Base-by-base conservation (phyloP, 2,888 invertebrate species). In the Tenthredo amoena region DNA sequence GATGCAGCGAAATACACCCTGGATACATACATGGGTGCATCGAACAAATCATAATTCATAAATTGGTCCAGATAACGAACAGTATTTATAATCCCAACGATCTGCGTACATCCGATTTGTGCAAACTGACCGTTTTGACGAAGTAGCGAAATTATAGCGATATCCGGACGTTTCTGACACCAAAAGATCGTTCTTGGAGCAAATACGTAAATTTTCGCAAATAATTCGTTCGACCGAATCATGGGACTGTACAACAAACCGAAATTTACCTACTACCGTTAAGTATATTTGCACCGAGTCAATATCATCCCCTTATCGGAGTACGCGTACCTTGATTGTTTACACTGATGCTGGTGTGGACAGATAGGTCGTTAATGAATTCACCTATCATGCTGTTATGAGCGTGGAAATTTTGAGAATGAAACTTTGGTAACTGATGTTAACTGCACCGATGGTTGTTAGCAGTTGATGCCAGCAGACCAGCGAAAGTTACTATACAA, bases 341-440 rank as follows among this genome's bases (percentile, higher is more conserved):
- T 58, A 79, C 79, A 31, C n/a, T 55, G 79, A 79, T 50, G 55
- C 77, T 50, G 50, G 31, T 55, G 31, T 55, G 50, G 77, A 77
- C 77, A 31, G 77, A 55, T 79, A 58, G 79, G 55, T 47, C 55
- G 55, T 34, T 79, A 79, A 79, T 79, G 79, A 55, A 79, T 79
- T 79, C 79, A 55, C 21, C 34, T 34, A 79, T 47, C n/a, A 58
- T 31, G 55, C 34, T 58, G 58, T 79, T 79, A 79, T 18, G 31
- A 10, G 31, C 34, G 4, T 79, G 55, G 58, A 79, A 26, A 55
- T 79, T 55, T 34, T 47, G 31, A 55, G 58, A 58, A 26, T 4
- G 62, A 79, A n/a, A 58, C 79, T 55, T 58, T 21, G 18, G 79
- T n/a, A 79, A 79, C 79, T 79, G 79, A 15, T 79, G 43, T 40